Evolutionary conservation across 2,113 vertebrate species (phyloP), one percentile per base, ranked within the genome.

Genomic region (Callocephalon fimbriatum): DNA sequence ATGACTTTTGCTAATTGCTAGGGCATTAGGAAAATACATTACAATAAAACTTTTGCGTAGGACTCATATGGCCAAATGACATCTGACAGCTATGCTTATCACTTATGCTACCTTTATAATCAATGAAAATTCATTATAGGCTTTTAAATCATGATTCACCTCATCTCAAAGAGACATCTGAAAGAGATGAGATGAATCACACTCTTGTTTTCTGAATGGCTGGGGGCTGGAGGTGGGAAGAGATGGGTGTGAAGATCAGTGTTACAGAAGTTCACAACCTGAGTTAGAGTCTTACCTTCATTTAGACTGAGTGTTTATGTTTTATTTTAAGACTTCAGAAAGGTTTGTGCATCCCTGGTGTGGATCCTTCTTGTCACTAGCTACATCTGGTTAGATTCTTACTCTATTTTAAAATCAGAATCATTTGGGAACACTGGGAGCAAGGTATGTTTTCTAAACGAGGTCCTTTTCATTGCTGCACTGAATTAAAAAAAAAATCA

Each of bases 111-210:
- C 35, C 32, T 86, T 59, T 44, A 78, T 1, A 9, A 93, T 68
- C 83, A 93, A 56, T 78, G 68, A 59, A 77, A 92, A 91, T 84
- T 87, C 63, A 94, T 67, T 97, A 96, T 86, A 53, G 65, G 66
- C 68, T 93, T 95, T 96, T 86, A 89, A 83, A 86, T 35, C 4
- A 78, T 96, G 94, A 97, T 93, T 96, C 93, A 96, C 74, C 47
- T 86, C 53, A 88, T 72, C 85, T 93, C 58, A 88, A 40, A 48
- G 50, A 77, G 86, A 88, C 63, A 95, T 32, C 54, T 96, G 68
- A 95, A 92, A 95, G 71, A 70, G 25, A 83, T 40, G 25, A 77
- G 32, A 56, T 96, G 91, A 97, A 94, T 96, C 94, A 96, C 20
- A 16, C 15, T 80, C 59, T n/a, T 59, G 15, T 26, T 23, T 86